Evolutionary conservation across 2,797 vertebrate species (phyloP).

Genomic region (Oreochromis grahami): DNA sequence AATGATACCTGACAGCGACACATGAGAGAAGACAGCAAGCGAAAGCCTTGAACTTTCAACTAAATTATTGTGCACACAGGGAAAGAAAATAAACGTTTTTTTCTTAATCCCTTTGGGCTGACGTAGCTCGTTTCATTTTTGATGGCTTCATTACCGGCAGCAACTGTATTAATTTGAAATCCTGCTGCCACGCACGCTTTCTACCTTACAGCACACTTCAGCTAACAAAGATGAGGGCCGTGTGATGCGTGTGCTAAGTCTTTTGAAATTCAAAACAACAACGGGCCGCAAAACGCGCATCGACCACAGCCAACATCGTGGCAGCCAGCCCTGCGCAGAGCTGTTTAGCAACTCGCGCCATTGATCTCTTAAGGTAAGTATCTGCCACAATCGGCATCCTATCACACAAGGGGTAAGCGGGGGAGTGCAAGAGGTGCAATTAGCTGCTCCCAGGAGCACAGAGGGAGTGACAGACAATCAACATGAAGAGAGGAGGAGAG

Average conservation of each 20-base stretch:
- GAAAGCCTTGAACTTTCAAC: constrained; percentile 43
- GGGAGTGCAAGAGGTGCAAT: constrained; percentile 77
- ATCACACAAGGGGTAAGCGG: constrained; percentile 58
- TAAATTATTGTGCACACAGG: not conserved
- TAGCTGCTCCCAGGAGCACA: constrained; percentile 71
- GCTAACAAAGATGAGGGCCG: not conserved
- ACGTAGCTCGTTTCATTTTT: not conserved
- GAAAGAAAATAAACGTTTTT: not conserved
- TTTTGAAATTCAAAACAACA: constrained; percentile 22
- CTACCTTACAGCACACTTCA: not conserved
- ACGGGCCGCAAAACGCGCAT: not conserved
- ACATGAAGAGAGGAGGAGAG: constrained; percentile 7
- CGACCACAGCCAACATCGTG: not conserved
- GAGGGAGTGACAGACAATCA: constrained; percentile 72
- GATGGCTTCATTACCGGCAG: not conserved
- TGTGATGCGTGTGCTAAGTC: not conserved
- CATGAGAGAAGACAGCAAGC: constrained; percentile 20
- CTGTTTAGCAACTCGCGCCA: constrained; percentile 66
- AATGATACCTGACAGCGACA: constrained; percentile 50
- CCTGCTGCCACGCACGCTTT: not conserved
- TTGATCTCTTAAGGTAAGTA: constrained; percentile 70
- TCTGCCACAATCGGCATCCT: constrained; percentile 71
- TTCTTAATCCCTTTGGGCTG: constrained; percentile 5
- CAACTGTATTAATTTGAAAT: not conserved
- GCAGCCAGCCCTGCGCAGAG: constrained; percentile 12